A percentile compares a stretch with the other conserved stretches of the same genome.
Conservation (phyloP, 2,888 invertebrate species). For the Quadroppia sp. region DNA sequence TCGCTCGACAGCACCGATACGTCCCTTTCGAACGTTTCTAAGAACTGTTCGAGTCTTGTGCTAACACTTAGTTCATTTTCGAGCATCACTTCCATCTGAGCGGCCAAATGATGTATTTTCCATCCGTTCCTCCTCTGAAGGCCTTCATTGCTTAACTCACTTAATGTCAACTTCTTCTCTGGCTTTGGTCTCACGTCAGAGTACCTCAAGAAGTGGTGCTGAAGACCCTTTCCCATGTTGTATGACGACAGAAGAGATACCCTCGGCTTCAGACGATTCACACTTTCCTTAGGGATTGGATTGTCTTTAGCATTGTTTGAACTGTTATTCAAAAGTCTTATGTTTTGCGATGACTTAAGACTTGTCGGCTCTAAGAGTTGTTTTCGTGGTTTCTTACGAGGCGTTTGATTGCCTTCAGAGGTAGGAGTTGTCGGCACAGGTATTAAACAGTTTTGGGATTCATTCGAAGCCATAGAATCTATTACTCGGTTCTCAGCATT, state of each 20-base stretch:
- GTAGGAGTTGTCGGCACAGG: slow-evolving; percentile 31
- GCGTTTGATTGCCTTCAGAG: slow-evolving; percentile 58
- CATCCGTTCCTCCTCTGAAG: slow-evolving; percentile 85
- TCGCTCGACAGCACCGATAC: background rate
- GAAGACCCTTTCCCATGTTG: slow-evolving; percentile 64
- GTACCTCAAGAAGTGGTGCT: slow-evolving; percentile 69
- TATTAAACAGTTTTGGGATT: background rate
- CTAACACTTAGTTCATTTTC: slow-evolving; percentile 40
- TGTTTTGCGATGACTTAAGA: slow-evolving; percentile 34
- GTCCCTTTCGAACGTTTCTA: slow-evolving; percentile 40
- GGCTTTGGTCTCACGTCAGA: slow-evolving; percentile 82
- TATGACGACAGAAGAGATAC: slow-evolving; percentile 61
- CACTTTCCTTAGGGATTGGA: slow-evolving; percentile 14
- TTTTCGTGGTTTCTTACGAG: slow-evolving; percentile 86
- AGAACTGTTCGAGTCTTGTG: slow-evolving; percentile 33
- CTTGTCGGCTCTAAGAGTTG: slow-evolving; percentile 68
- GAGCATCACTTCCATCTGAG: slow-evolving; percentile 84
- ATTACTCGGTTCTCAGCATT: background rate
- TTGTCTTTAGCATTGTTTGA: slow-evolving; percentile 17
- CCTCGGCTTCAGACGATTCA: slow-evolving; percentile 44
- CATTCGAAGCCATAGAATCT: background rate
- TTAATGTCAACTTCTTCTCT: slow-evolving; percentile 76
- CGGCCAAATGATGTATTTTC: slow-evolving; percentile 86
- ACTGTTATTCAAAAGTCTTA: slow-evolving; percentile 20
- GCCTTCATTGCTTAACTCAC: slow-evolving; percentile 84